Conservation (phyloP, 1,140 invertebrate genomes). For the Riptortus pedestris region DNA sequence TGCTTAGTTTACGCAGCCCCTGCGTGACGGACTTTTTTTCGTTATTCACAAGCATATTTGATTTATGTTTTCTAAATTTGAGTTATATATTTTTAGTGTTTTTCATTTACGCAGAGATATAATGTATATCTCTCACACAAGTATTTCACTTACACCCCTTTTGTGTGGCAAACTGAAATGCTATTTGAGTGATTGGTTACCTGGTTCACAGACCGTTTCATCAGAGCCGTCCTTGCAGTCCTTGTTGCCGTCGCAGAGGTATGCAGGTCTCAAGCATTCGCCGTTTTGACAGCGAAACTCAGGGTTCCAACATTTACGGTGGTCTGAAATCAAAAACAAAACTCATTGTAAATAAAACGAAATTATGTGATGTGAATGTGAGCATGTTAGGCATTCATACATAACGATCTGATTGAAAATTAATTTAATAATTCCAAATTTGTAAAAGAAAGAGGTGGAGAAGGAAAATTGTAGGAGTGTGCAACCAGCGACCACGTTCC, state of each 20-base stretch:
- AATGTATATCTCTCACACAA: too few species aligned
- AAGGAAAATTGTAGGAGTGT: background rate
- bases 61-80: too few species aligned
- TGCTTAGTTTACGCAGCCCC: too few species aligned
- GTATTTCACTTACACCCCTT: too few species aligned
- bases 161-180: too few species aligned
- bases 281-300: slow-evolving; percentile 40
- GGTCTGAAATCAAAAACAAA: slow-evolving; percentile 28
- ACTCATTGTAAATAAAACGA: background rate
- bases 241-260: slow-evolving; percentile 38
- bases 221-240: slow-evolving; percentile 40
- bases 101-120: too few species aligned
- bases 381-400: background rate
- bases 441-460: background rate
- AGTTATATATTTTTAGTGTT: too few species aligned
- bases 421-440: background rate
- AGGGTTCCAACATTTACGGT: slow-evolving; percentile 37
- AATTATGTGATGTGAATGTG: background rate
- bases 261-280: slow-evolving; percentile 39
- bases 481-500: too few species aligned
- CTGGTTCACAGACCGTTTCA: slow-evolving; percentile 35
- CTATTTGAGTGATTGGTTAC: too few species aligned
- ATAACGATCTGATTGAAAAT: background rate
- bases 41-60: too few species aligned
- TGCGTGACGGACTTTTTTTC: too few species aligned